phyloP scores from a whole-genome alignment of 2,113 vertebrate genomes.

The Psilopsiagon aurifrons region DNA sequence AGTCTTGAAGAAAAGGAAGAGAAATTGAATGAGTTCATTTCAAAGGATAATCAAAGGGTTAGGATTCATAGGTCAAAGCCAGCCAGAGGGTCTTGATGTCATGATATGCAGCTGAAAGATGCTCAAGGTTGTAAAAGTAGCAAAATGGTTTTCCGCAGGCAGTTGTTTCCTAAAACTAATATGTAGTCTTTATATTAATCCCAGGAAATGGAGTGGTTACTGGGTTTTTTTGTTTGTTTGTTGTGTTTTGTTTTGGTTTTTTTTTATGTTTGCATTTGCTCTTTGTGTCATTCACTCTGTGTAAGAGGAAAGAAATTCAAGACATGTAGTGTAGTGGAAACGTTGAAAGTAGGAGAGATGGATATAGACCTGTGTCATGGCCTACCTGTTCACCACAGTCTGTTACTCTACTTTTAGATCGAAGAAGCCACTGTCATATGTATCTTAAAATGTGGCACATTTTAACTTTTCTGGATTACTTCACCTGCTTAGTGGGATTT shows the following conservation, averaged over 20 bases:
- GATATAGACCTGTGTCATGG: neutral
- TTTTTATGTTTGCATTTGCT: neutral
- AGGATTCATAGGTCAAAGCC: neutral
- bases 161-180: neutral
- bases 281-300: neutral
- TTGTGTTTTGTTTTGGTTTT: neutral
- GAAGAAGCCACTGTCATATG: neutral
- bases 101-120: neutral
- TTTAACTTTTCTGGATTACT: neutral
- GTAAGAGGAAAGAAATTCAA: neutral
- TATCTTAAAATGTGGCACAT: neutral
- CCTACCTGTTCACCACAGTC: neutral
- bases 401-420: neutral
- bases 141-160: neutral
- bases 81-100: neutral
- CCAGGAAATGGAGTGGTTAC: neutral
- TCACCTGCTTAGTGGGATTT: neutral
- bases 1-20: neutral
- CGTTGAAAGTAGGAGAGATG: neutral
- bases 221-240: neutral
- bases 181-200: neutral
- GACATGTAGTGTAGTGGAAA: neutral
- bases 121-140: neutral
- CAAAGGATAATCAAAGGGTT: neutral
- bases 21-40: neutral